A percentile compares a stretch with the other conserved stretches of the same genome.
Evolutionary conservation across 2,113 vertebrate genomes (phyloP).

Genomic region (Gallinago paraguaiae): DNA sequence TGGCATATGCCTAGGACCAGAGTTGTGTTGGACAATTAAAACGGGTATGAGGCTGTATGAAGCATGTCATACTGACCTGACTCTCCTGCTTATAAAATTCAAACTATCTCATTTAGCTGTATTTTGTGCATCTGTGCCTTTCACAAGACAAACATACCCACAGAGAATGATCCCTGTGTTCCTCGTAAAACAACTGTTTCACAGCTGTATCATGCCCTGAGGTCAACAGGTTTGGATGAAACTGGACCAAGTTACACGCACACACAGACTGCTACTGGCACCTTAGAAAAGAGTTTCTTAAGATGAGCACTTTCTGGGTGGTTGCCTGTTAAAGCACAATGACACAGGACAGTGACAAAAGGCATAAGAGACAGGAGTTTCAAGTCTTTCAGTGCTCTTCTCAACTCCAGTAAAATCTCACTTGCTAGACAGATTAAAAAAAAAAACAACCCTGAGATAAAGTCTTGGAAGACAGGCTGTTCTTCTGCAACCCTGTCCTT

Average conservation of each 20-base stretch:
- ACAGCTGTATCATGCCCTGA: not conserved
- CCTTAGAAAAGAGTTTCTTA: not conserved
- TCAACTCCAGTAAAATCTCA: not conserved
- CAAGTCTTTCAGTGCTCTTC: not conserved
- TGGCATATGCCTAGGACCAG: not conserved
- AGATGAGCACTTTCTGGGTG: not conserved
- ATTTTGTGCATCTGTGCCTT: not conserved
- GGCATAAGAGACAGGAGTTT: not conserved
- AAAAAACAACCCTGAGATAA: not conserved
- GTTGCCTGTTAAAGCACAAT: not conserved
- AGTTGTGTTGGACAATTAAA: not conserved
- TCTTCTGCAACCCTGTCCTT: not conserved
- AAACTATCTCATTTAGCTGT: not conserved
- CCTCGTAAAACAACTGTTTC: not conserved
- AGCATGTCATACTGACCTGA: not conserved
- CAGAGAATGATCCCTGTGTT: not conserved
- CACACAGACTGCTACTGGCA: not conserved
- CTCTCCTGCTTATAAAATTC: not conserved
- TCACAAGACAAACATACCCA: not conserved
- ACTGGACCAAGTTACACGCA: not conserved
- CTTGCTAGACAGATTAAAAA: not conserved
- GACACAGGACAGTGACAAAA: not conserved
- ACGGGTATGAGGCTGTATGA: not conserved
- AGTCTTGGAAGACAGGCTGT: not conserved
- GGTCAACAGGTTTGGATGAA: not conserved